Base-by-base conservation (phyloP, 2,888 invertebrate genomes). In the Acheta domesticus region DNA sequence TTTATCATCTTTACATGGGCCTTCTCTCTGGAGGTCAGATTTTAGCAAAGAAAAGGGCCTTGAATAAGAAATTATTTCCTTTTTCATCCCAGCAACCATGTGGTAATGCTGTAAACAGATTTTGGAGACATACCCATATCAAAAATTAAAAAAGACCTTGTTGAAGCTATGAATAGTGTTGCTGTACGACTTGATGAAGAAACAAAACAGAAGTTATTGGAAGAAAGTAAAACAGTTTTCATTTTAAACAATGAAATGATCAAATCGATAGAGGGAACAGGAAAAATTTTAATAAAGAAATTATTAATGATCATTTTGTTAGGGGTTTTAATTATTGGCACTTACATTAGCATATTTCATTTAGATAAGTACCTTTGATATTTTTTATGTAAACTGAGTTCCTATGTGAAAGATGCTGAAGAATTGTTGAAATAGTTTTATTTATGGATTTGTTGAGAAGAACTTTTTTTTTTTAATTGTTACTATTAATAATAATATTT, bases 1-100 rank as follows among this genome's bases (percentile, higher is more conserved):
- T 94, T 16, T 94, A 93, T 85, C 94, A 94, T 85, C 87, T 94
- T 84, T 94, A 94, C 84, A 89, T 94, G 90, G 94, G 94, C 0
- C 86, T 94, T 73, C 87, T 94, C 81, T 93, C 94, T 14, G 94
- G 94, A 0, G 94, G 94, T 0, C 94, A 94, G 86, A 92, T 94
- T 83, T 86, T 94, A 77, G 88, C 91, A 78, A 92, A 91, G 85
- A 94, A 94, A 84, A 88, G 93, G 74, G 85, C 86, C 77, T 80
- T 89, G 11, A 82, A 87, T 74, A 85, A 85, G 81, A 88, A 86
- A 81, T 83, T 88, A 20, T 85, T 84, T n/a, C 86, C 85, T 62
- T 78, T 79, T 79, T 77, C 82, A 36, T 78, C 78, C 14, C 74
- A 80, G 73, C 82, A 83, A 48, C 84, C 84, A 14, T 85, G 88